phyloP scores from a whole-genome alignment of 2,888 invertebrate genomes.

The Hirtodrosophila confusa region DNA sequence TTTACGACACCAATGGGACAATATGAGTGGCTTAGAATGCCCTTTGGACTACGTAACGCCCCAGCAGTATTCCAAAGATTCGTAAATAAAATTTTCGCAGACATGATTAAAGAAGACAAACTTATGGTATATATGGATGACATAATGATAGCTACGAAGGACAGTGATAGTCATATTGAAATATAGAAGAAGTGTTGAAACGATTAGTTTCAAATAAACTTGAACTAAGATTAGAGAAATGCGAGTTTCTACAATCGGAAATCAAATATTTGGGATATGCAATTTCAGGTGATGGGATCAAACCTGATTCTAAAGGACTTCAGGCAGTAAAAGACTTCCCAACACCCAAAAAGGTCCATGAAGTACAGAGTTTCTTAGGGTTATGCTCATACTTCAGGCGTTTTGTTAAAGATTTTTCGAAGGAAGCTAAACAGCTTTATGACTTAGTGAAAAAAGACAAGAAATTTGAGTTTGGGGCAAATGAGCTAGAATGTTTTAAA shows the following conservation, averaged over 20 bases:
- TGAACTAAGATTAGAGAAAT: slow-evolving; percentile 7
- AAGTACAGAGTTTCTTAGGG: slow-evolving; percentile 12
- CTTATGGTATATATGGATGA: slow-evolving; percentile 26
- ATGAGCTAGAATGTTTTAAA: slow-evolving; percentile 9
- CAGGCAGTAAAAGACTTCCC: slow-evolving; percentile 12
- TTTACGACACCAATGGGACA: slow-evolving; percentile 16
- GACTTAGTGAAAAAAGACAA: slow-evolving; percentile 17
- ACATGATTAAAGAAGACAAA: slow-evolving; percentile 14
- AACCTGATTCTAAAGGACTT: neutral
- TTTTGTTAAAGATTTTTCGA: slow-evolving; percentile 38
- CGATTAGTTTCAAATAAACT: slow-evolving; percentile 8
- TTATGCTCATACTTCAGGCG: neutral
- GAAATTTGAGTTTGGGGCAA: slow-evolving; percentile 5
- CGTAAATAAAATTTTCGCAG: slow-evolving; percentile 27
- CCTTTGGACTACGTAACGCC: slow-evolving; percentile 3
- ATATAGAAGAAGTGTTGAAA: slow-evolving; percentile 14
- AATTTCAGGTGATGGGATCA: slow-evolving; percentile 14
- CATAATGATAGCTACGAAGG: slow-evolving; percentile 20
- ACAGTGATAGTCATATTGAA: slow-evolving; percentile 14
- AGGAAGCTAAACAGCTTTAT: slow-evolving; percentile 16
- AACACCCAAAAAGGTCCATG: slow-evolving; percentile 5
- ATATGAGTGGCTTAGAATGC: slow-evolving; percentile 14
- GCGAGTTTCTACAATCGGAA: slow-evolving; percentile 14
- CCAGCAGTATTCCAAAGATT: slow-evolving; percentile 19
- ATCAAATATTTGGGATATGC: slow-evolving; percentile 21